Conservation (phyloP, 2,797 vertebrate species). For the Buphagus erythrorhynchus region DNA sequence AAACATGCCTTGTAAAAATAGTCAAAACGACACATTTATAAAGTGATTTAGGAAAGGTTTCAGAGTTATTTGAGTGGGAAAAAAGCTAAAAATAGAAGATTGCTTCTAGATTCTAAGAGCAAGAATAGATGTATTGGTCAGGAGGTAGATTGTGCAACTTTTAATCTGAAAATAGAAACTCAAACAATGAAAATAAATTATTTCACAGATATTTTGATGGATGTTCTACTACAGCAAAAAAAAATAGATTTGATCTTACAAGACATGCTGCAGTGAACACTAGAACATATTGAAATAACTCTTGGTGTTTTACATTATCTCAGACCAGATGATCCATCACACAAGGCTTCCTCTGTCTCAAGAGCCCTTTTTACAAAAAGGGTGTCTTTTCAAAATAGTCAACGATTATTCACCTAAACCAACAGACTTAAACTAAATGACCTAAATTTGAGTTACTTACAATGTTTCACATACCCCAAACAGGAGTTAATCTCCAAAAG, state of each 20-base stretch:
- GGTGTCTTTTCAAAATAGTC: not conserved
- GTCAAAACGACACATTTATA: not conserved
- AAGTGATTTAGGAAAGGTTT: not conserved
- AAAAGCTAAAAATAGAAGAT: not conserved
- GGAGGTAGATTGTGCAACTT: not conserved
- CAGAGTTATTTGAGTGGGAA: not conserved
- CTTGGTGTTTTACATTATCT: not conserved
- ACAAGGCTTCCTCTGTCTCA: not conserved
- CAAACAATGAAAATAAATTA: not conserved
- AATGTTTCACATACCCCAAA: not conserved
- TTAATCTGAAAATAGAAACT: not conserved
- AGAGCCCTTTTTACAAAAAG: not conserved
- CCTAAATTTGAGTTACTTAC: not conserved
- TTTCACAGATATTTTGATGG: not conserved
- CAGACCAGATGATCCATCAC: not conserved
- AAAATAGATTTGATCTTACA: not conserved
- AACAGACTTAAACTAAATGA: not conserved
- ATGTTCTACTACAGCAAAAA: not conserved
- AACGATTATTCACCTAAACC: not conserved
- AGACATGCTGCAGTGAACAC: not conserved
- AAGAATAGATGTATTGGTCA: not conserved
- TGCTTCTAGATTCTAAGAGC: not conserved
- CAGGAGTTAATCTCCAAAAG: not conserved
- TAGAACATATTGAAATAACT: not conserved
- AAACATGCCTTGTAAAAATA: not conserved